Percentiles rank a stretch among this genome's conserved stretches.
These are phyloP conservation scores for Heliconius charithonia DNA, from an alignment of 2,888 invertebrate genomes.

Conservation along the genomic window DNA sequence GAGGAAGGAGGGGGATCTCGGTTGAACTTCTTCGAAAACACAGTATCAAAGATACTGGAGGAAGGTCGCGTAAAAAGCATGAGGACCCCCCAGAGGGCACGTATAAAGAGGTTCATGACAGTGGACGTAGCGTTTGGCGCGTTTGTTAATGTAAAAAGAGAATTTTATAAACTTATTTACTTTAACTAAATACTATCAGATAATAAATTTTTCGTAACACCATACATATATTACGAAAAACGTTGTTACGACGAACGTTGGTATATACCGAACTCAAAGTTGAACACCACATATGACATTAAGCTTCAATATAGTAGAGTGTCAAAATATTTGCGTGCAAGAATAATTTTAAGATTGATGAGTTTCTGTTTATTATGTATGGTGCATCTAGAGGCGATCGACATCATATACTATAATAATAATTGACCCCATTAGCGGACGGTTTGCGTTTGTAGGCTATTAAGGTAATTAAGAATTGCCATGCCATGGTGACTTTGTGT, in stretches of 20 bases:
- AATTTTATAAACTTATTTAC: background rate
- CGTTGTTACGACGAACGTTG: background rate
- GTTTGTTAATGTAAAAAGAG: too few relatives aligned
- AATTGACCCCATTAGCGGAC: conserved; percentile 48
- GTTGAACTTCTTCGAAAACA: too few relatives aligned
- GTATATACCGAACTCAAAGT: conserved; percentile 7
- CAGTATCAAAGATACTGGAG: too few relatives aligned
- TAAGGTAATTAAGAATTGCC: conserved; percentile 32
- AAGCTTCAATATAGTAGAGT: conserved; percentile 46
- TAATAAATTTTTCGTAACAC: conserved; percentile 17
- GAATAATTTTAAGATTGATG: conserved; percentile 52
- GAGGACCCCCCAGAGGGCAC: too few relatives aligned
- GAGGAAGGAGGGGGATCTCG: too few relatives aligned
- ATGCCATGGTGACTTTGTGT: conserved; percentile 13
- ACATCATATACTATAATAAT: conserved; percentile 50
- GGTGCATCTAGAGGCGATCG: conserved; percentile 40
- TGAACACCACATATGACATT: conserved; percentile 45
- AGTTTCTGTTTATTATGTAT: conserved; percentile 49
- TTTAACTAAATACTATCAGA: background rate
- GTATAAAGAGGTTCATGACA: too few relatives aligned
- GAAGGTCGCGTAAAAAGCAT: too few relatives aligned
- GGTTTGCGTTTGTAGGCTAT: conserved; percentile 40
- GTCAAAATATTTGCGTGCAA: conserved; percentile 50
- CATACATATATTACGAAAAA: conserved; percentile 1
- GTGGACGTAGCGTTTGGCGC: too few relatives aligned